Base-by-base conservation (phyloP, 2,888 invertebrate genomes). In the Xylota sylvarum region DNA sequence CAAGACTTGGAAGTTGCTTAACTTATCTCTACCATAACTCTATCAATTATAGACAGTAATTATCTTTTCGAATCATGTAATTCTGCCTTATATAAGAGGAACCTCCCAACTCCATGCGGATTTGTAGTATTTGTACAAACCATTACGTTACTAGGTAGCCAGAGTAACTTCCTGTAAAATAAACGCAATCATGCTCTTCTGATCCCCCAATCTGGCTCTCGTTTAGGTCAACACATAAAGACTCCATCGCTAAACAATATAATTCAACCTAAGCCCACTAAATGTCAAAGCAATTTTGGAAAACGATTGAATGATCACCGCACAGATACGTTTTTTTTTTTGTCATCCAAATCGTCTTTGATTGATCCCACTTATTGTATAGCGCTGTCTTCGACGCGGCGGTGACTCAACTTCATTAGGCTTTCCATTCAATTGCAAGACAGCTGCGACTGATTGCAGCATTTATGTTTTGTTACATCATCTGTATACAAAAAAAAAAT, bases 381-480 rank as follows among this genome's bases (percentile, higher is more conserved):
- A 12, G 37, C 48, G 6, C 62, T 23, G 27, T 40, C 40, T 52
- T 37, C 5, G 23, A 10, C 19, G 4, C 27, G 14, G 17, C 4
- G 12, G 52, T 40, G 74, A 12, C 27, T 48, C 35, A 12, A 32
- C 70, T 70, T 64, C 55, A 64, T 70, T 64, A 79, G 32, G 46
- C 55, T 17, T 19, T 43, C 52, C 46, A 78, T 60, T 78, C 37
- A 55, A 52, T 62, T 70, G 62, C n/a, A 52, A 50, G 55, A 52
- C 46, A 43, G 43, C 37, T 62, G 23, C 27, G 46, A 30, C 43
- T 79, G 55, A 70, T 70, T 70, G 62, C 64, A 79, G 62, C 64
- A 70, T 46, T 79, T 56, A 35, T 48, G 17, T 46, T 5, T 17
- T 14, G 48, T 70, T 70, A 27, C 62, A n/a, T 70, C 62, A 70